Evolutionary conservation across 2,113 vertebrate genomes (phyloP).

Genomic region (Lamprotornis superbus): DNA sequence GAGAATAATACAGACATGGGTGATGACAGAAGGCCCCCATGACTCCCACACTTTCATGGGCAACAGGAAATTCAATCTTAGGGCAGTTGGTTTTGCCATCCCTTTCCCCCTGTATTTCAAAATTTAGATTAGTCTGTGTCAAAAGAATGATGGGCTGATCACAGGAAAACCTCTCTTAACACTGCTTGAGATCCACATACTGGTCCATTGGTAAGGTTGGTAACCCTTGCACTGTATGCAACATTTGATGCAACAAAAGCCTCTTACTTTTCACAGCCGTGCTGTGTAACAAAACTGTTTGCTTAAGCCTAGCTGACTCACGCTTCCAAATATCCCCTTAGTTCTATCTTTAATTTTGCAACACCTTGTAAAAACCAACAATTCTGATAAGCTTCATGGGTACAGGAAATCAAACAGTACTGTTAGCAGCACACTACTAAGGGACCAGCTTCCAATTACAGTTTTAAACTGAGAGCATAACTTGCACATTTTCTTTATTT

Average conservation of each 20-base stretch:
- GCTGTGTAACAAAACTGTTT: neutral
- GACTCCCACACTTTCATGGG: fast-evolving
- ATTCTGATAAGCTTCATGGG: neutral
- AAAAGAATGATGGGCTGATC: neutral
- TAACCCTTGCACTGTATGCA: neutral
- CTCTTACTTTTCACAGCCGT: neutral
- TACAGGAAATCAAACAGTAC: slow-evolving; percentile 37
- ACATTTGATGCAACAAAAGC: neutral
- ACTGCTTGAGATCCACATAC: neutral
- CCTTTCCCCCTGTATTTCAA: neutral
- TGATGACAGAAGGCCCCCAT: neutral
- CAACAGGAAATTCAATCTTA: neutral
- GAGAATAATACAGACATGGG: neutral
- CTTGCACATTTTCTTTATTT: slow-evolving; percentile 22
- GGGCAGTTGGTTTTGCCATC: neutral
- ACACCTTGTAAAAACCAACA: neutral
- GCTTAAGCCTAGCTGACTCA: slow-evolving; percentile 4
- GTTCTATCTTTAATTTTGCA: slow-evolving; percentile 1
- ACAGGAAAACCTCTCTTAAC: neutral
- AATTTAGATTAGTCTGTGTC: neutral
- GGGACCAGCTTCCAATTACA: neutral
- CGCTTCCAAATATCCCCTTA: neutral
- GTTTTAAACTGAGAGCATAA: neutral
- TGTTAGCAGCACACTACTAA: neutral
- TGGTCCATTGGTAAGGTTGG: neutral